A percentile compares a stretch with the other conserved stretches of the same genome.
Conservation (phyloP, 2,797 vertebrate genomes). For the Uromys caudimaculatus region DNA sequence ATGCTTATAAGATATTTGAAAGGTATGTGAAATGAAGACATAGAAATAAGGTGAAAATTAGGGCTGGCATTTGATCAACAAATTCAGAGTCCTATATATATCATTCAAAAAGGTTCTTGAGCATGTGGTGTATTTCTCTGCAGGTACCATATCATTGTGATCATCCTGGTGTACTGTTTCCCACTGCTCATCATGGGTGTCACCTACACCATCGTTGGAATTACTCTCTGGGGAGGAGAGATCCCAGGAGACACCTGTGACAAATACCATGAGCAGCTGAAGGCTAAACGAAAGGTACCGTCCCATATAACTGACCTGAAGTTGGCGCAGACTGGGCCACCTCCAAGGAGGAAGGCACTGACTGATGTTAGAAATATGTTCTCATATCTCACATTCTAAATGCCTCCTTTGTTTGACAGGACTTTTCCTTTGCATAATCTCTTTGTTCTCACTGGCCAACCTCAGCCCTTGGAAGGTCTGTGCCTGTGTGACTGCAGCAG, state of each 20-base stretch:
- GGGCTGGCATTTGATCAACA: not conserved
- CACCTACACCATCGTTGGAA: conserved; percentile 96
- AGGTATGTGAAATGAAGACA: not conserved
- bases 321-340: not conserved
- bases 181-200: conserved; percentile 96
- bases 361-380: not conserved
- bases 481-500: not conserved
- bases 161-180: conserved; percentile 94
- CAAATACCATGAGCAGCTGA: conserved; percentile 97
- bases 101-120: not conserved
- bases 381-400: not conserved
- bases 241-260: conserved; percentile 97
- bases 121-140: conserved; percentile 52
- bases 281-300: conserved; percentile 97
- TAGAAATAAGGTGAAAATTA: not conserved
- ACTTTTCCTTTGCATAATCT: not conserved
- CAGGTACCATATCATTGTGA: conserved; percentile 97
- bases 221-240: conserved; percentile 97
- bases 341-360: not conserved
- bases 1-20: not conserved
- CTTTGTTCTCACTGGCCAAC: not conserved
- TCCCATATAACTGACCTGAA: not conserved
- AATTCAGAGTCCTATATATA: not conserved
- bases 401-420: not conserved
- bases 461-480: not conserved